Evolutionary conservation across 1,140 invertebrate species (phyloP), one percentile per base, ranked within the genome.

Genomic region (Drosophila ironensis): DNA sequence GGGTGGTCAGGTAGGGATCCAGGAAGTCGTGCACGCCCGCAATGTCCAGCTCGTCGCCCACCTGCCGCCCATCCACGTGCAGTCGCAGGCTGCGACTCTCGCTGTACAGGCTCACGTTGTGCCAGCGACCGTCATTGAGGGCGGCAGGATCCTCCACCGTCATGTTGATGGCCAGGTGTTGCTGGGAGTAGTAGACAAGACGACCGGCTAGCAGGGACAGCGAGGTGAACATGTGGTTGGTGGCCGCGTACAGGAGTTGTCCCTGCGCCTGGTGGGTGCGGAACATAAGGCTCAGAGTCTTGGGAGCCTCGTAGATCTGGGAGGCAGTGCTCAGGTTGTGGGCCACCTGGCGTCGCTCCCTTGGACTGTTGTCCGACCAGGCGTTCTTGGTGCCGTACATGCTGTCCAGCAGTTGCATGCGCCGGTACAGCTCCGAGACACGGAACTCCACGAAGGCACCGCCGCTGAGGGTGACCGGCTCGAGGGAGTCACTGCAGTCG

Each of bases 21-120:
- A 98, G 91, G 88, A 98, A 97, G 84, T 98, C 96, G 82, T 98
- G 97, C 1, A 97, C 95, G 7, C 95, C 94, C 8, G 93, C 94
- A 1, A 94, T 92, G 80, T 97, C 96, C 2, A 98, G 91, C 81
- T 97, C 96, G 72, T 97, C 96, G 0, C 96, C 96, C 1, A 94
- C 92, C 50, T 92, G 90, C n/a, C 89, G 78, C 14, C 91, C 93
- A 87, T 97, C 95, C 1, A 97, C 89, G 11, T 94, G 88, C 2
- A 97, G 67, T 52, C 93, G 91, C 11, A 97, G 90, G 6, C 93
- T 93, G 40, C 95, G 91, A n/a, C 93, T 92, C 16, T 93, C 91
- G 1, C 94, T 93, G 37, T 92, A 90, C 11, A 97, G 88, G 0
- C 94, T 96, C 8, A 97, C 88, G 80, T 96, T 97, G 84, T 98